A percentile compares a stretch with the other conserved stretches of the same genome.
phyloP scores from a whole-genome alignment of 2,113 vertebrate species.

The Arvicanthis niloticus region DNA sequence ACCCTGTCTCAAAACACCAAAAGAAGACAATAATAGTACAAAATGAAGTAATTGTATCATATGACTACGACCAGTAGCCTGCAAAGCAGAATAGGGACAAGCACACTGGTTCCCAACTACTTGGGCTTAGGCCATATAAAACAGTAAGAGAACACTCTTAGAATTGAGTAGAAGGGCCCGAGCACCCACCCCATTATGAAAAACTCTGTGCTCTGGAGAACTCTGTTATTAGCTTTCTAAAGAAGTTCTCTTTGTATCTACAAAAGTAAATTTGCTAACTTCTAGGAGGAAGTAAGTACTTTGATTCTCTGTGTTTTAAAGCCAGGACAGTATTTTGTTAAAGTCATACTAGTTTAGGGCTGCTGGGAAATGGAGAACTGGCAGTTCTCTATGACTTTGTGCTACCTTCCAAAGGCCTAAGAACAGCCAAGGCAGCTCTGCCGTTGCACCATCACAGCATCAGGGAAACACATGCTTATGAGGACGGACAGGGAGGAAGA shows the following conservation, averaged over 20 bases:
- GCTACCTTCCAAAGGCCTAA: conserved; percentile 3
- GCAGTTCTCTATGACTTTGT: not conserved
- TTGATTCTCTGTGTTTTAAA: conserved; percentile 58
- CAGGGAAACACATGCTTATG: not conserved
- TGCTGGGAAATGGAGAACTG: conserved; percentile 17
- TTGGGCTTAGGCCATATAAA: not conserved
- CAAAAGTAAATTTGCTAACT: conserved; percentile 25
- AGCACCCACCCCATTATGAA: not conserved
- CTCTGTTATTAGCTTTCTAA: not conserved
- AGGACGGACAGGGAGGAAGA: not conserved
- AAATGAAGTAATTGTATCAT: conserved; percentile 23
- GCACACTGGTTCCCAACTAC: not conserved
- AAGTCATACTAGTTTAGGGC: not conserved
- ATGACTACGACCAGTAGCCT: conserved; percentile 2
- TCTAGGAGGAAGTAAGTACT: conserved; percentile 7
- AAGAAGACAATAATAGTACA: not conserved
- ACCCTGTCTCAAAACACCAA: not conserved
- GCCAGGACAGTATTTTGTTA: conserved; percentile 14
- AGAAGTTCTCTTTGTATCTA: not conserved
- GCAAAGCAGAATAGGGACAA: conserved; percentile 7
- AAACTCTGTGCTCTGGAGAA: not conserved
- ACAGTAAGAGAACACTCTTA: not conserved
- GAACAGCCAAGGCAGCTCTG: not conserved
- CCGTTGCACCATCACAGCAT: not conserved
- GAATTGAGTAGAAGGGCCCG: not conserved